Conservation (phyloP, 1,140 invertebrate genomes). For the Drosophila arizonae region DNA sequence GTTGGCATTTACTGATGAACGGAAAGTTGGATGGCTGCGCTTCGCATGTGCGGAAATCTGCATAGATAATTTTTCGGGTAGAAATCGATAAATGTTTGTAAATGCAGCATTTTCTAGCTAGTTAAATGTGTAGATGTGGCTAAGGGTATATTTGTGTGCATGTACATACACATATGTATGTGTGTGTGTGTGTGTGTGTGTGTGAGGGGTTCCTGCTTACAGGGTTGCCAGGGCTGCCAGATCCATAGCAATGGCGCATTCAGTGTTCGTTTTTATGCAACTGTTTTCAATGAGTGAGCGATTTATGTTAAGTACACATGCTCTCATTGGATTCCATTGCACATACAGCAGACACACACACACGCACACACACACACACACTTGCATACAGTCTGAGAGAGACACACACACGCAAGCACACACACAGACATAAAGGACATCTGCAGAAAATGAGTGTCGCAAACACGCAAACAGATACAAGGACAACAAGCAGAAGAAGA, state of each 20-base stretch:
- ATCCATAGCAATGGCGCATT: constrained; percentile 21
- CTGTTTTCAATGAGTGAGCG: constrained; percentile 79
- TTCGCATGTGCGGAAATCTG: constrained; percentile 52
- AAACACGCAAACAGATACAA: constrained; percentile 80
- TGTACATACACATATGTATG: neutral
- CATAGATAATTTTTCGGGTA: constrained; percentile 50
- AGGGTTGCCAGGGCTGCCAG: constrained; percentile 23
- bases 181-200: constrained; percentile 5
- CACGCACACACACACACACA: constrained; percentile 44
- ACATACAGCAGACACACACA: constrained; percentile 45
- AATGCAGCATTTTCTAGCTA: constrained; percentile 33
- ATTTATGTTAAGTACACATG: constrained; percentile 81
- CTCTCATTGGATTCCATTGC: constrained; percentile 76
- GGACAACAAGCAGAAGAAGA: constrained; percentile 52
- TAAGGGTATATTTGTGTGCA: neutral
- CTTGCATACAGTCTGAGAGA: constrained; percentile 12
- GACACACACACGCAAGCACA: constrained; percentile 16
- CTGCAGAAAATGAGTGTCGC: constrained; percentile 80
- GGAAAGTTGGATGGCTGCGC: constrained; percentile 45
- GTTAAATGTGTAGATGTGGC: neutral
- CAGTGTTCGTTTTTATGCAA: constrained; percentile 70
- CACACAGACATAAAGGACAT: constrained; percentile 67
- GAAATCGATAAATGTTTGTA: constrained; percentile 53
- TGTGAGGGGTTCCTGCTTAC: constrained; percentile 26
- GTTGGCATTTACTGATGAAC: constrained; percentile 5